Base-by-base conservation (phyloP, 2,888 invertebrate species). In the Crossocerus cetratus region DNA sequence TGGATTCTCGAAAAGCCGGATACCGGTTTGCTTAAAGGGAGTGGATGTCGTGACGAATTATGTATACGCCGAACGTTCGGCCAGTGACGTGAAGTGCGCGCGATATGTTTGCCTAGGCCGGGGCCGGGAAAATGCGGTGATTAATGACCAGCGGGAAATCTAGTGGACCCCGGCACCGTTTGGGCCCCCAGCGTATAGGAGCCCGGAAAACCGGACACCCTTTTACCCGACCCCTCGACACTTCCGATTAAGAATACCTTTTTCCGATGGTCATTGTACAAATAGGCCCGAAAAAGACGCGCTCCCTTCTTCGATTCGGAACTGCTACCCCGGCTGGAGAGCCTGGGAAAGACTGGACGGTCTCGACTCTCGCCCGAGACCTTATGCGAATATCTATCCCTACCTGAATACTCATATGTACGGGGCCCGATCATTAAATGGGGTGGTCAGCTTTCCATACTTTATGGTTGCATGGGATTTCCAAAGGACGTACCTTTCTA, bases 111-210 rank as follows among this genome's bases (percentile, higher is more conserved):
- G 49, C 16, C 49, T 14, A 49, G 16, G 49, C 49, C 13, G 5
- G 32, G 49, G 49, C 14, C 65, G 70, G 58, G 70, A 64, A 77
- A 77, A 76, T 77, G 73, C 77, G 77, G 73, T 77, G 77, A 77
- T 77, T 68, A 70, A 77, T 77, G 77, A 73, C 64, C 32, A 32
- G 32, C 49, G 49, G 16, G 16, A 49, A n/a, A 49, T 49, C 58
- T 69, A 63, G 65, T 57, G 45, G 54, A 63, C 3, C 14, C n/a
- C n/a, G n/a, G n/a, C 61, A 58, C 42, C 21, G 53, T 32, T 64
- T 49, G 14, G 49, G 16, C 2, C n/a, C 49, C 49, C 59, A n/a
- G 49, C 21, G 57, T 42, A n/a, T 21, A 16, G 55, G 23, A 22
- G 44, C 20, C 60, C 63, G 67, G 66, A 65, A 77, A 74, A 74